Conservation (phyloP, 2,797 vertebrate genomes). For the Dallia pectoralis region DNA sequence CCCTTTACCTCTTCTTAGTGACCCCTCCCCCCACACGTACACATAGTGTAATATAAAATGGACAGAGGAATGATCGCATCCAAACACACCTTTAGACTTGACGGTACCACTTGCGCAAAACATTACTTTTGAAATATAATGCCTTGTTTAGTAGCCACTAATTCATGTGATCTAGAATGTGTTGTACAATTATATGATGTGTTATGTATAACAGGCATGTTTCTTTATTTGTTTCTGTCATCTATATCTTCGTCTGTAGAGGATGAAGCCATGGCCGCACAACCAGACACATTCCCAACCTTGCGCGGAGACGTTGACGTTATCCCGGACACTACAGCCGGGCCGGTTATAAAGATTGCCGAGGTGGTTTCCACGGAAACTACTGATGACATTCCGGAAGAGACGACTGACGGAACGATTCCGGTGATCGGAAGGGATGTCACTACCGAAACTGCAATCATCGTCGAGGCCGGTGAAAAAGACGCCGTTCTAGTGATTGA, state of each 20-base stretch:
- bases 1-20: constrained; percentile 67
- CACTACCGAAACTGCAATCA: constrained; percentile 11
- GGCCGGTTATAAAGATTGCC: background rate
- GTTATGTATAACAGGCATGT: background rate
- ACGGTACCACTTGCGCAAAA: background rate
- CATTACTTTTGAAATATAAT: background rate
- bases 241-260: constrained; percentile 51
- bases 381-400: constrained; percentile 18
- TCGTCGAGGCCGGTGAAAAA: background rate
- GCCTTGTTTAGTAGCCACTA: background rate
- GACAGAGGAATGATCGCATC: background rate
- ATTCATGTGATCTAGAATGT: background rate
- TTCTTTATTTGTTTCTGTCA: background rate
- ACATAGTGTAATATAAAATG: constrained; percentile 39
- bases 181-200: background rate
- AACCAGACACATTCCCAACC: constrained; percentile 44
- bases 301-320: background rate
- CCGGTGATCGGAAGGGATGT: constrained; percentile 5
- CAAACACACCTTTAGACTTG: background rate
- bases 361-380: background rate
- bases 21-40: constrained; percentile 23
- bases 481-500: constrained; percentile 8
- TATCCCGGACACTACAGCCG: background rate
- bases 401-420: constrained; percentile 15
- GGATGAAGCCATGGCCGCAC: constrained; percentile 51